Base-by-base conservation (phyloP, 2,888 invertebrate species). In the Amphipoea lucens region DNA sequence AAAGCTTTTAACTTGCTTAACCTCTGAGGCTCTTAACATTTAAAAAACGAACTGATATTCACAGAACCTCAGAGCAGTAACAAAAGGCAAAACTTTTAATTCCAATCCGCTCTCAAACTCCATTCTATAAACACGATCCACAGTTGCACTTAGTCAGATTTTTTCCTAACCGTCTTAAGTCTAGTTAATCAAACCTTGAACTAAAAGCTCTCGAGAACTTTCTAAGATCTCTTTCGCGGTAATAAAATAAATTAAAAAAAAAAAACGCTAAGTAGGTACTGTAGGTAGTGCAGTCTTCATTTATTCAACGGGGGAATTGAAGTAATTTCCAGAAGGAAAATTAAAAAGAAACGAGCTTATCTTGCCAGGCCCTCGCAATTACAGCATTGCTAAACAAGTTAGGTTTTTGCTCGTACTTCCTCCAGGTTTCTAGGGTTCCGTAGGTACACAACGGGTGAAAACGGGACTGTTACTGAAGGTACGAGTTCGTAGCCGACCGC, bases 291-390 rank as follows among this genome's bases (percentile, higher is more conserved):
- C 93, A 92, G 91, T 92, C 91, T 92, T 94, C 93, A 93, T 95
- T 95, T 96, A 95, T 95, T 94, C 93, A 94, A 91, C 92, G 91
- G 89, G 92, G 94, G 92, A 94, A 94, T 94, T 93, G 92, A 92
- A 94, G 94, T 94, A 95, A 96, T 95, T 94, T 94, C 91, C 93
- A 94, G 93, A 91, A 90, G 91, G 92, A 94, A 94, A 95, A 95
- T 95, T 95, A 95, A 95, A 95, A 95, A 94, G 92, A 92, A 95
- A 94, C 93, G 93, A 94, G 94, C 93, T 95, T 95, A 95, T 94
- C 94, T 94, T 92, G 91, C 93, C 91, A 88, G 90, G 90, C 92
- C 92, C 93, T 93, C 91, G 93, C 93, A 94, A 94, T 95, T 95
- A 95, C 93, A 91, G 90, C 87, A 84, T 81, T 89, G 90, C 92